Evolutionary conservation across 2,113 vertebrate genomes (phyloP).

Genomic region (Ariopsis seemanni): DNA sequence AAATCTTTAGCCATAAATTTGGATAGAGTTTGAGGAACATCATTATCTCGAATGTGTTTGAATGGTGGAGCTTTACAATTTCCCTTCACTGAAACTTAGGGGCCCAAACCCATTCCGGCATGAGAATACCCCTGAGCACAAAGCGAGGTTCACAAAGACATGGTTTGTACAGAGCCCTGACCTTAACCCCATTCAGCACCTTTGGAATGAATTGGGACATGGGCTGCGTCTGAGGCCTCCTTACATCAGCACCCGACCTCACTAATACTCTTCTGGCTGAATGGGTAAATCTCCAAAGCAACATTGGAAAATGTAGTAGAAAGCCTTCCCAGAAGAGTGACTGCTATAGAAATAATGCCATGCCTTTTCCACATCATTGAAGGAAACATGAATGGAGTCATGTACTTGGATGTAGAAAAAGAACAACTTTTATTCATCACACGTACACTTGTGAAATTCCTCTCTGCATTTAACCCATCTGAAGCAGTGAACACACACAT

Average conservation of each 20-base stretch:
- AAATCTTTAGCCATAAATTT: no score
- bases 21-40: no score
- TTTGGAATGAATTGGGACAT: no score
- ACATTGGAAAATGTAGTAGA: not conserved
- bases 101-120: not conserved
- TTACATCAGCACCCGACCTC: not conserved
- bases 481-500: no score
- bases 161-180: not conserved
- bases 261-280: not conserved
- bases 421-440: no score
- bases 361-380: not conserved
- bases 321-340: no score
- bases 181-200: not conserved
- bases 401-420: not conserved
- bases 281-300: not conserved
- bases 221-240: no score
- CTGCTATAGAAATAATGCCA: no score
- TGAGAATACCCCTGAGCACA: not conserved
- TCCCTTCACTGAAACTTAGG: not conserved
- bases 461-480: no score
- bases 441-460: no score
- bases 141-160: not conserved
- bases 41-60: no score
- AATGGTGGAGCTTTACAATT: not conserved
- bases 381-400: not conserved